phyloP scores from a whole-genome alignment of 2,888 invertebrate species.

The Sarcophaga variegata region DNA sequence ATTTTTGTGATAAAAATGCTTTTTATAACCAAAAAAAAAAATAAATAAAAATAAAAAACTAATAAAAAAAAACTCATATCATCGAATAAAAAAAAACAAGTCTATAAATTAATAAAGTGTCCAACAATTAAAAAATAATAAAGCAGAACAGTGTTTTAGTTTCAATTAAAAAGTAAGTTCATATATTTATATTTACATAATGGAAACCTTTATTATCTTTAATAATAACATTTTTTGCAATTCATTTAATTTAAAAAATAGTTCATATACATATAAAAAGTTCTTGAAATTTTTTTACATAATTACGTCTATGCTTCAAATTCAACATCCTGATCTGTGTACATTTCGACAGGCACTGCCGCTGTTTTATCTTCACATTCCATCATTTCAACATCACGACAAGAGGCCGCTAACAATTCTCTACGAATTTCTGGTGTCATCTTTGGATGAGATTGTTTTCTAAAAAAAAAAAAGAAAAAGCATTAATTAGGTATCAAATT shows the following conservation, averaged over 20 bases:
- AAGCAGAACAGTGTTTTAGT: conserved; percentile 42
- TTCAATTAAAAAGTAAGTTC: conserved; percentile 1
- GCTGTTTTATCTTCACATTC: conserved; percentile 75
- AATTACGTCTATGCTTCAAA: conserved; percentile 66
- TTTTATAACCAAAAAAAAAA: conserved; percentile 68
- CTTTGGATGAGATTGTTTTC: conserved; percentile 81
- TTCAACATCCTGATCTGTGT: conserved; percentile 77
- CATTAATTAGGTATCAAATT: neutral
- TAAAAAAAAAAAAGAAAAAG: conserved; percentile 58
- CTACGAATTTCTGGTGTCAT: conserved; percentile 90
- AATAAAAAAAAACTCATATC: conserved; percentile 69
- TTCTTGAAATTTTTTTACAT: neutral
- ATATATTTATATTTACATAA: neutral
- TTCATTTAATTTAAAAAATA: conserved; percentile 8
- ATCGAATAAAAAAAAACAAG: conserved; percentile 69
- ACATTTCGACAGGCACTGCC: conserved; percentile 74
- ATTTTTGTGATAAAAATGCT: conserved; percentile 72
- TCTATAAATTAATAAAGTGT: conserved; percentile 65
- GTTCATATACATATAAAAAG: too few relatives aligned
- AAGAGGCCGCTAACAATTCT: conserved; percentile 91
- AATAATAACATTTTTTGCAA: too few relatives aligned
- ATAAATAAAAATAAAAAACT: neutral
- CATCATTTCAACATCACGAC: conserved; percentile 87
- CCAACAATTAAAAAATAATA: conserved; percentile 57
- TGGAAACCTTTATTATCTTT: too few relatives aligned